These are phyloP conservation scores for Coenonympha arcania DNA, from an alignment of 2,888 invertebrate species.

Conservation along the genomic window DNA sequence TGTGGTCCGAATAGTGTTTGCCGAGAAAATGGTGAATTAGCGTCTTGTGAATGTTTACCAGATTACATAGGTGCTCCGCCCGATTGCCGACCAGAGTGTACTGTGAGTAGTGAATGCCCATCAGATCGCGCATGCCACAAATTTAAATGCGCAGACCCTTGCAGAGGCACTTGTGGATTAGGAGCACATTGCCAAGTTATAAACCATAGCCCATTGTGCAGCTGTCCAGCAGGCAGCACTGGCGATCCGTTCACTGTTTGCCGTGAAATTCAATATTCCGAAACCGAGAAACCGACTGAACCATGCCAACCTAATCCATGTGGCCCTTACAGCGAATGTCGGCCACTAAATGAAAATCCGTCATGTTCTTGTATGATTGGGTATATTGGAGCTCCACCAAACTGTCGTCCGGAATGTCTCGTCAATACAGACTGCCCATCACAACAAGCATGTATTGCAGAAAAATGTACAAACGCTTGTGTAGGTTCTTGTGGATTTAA, in stretches of 20 bases:
- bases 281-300: slow-evolving; percentile 48
- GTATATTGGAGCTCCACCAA: slow-evolving; percentile 84
- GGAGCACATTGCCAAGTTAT: slow-evolving; percentile 83
- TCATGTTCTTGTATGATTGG: slow-evolving; percentile 84
- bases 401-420: slow-evolving; percentile 87
- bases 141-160: slow-evolving; percentile 86
- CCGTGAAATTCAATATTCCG: slow-evolving; percentile 46
- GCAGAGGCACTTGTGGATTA: slow-evolving; percentile 81
- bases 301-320: slow-evolving; percentile 86
- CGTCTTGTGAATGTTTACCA: slow-evolving; percentile 81
- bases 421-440: slow-evolving; percentile 86
- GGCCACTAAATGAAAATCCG: slow-evolving; percentile 79
- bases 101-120: slow-evolving; percentile 83
- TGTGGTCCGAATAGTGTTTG: slow-evolving; percentile 86
- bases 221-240: slow-evolving; percentile 77
- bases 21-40: slow-evolving; percentile 80
- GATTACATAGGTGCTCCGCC: slow-evolving; percentile 81
- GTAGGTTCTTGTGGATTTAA: slow-evolving; percentile 85
- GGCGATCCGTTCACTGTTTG: slow-evolving; percentile 80
- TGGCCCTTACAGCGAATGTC: slow-evolving; percentile 86
- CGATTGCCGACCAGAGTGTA: slow-evolving; percentile 83
- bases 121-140: slow-evolving; percentile 82
- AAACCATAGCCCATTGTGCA: slow-evolving; percentile 86
- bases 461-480: slow-evolving; percentile 87
- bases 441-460: slow-evolving; percentile 85